Evolutionary conservation across 2,888 invertebrate genomes (phyloP).

Genomic region (Amphipoea oculea): DNA sequence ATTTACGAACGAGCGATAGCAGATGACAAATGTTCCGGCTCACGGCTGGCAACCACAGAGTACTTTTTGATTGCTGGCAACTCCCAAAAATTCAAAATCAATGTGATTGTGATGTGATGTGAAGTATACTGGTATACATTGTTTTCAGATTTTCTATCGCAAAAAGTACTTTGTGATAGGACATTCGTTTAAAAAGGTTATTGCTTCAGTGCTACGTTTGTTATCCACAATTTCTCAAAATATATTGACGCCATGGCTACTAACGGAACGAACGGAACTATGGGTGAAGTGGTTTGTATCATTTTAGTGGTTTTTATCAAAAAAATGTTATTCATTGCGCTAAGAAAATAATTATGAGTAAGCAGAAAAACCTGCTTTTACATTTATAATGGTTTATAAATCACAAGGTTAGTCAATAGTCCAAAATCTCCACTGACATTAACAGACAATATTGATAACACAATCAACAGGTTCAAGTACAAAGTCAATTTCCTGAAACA

Average conservation of each 20-base stretch:
- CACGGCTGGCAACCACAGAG: constrained; percentile 19
- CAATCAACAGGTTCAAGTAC: constrained; percentile 52
- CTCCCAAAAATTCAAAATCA: constrained; percentile 44
- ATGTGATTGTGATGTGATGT: constrained; percentile 21
- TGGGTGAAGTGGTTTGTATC: constrained; percentile 41
- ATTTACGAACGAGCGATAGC: no score
- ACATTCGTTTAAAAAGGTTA: not conserved
- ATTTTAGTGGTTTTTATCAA: not conserved
- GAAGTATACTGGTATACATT: not conserved
- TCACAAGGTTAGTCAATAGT: not conserved
- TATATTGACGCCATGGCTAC: constrained; percentile 41
- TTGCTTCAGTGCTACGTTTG: not conserved
- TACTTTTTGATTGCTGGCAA: constrained; percentile 12
- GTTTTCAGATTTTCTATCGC: constrained; percentile 15
- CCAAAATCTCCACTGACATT: constrained; percentile 22
- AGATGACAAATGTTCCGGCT: not conserved
- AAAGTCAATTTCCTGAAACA: constrained; percentile 30
- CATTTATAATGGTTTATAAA: not conserved
- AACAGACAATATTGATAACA: constrained; percentile 35
- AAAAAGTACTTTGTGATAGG: not conserved
- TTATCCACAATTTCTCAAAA: constrained; percentile 8
- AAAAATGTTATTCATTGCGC: not conserved
- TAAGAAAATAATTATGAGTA: not conserved
- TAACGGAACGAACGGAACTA: constrained; percentile 34
- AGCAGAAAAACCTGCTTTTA: not conserved